phyloP scores from a whole-genome alignment of 1,140 invertebrate genomes.

The Hycleus phaleratus region DNA sequence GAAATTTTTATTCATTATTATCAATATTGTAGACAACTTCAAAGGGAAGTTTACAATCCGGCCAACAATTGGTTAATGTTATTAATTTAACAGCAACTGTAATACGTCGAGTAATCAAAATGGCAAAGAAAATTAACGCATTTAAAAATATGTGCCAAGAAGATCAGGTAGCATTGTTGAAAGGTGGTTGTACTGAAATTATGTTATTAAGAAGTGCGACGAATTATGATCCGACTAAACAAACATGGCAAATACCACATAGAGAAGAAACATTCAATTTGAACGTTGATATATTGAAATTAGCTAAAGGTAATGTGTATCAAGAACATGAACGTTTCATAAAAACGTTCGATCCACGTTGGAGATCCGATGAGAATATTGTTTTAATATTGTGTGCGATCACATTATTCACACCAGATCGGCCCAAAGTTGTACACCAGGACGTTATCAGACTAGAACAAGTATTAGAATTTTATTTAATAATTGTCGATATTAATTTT shows the following conservation, averaged over 20 bases:
- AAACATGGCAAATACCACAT: slow-evolving; percentile 79
- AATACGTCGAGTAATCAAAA: slow-evolving; percentile 82
- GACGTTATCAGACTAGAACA: slow-evolving; percentile 84
- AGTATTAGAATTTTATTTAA: slow-evolving; percentile 41
- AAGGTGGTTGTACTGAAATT: slow-evolving; percentile 86
- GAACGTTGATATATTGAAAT: slow-evolving; percentile 77
- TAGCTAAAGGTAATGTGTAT: slow-evolving; percentile 79
- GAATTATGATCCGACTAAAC: slow-evolving; percentile 76
- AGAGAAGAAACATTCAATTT: slow-evolving; percentile 65
- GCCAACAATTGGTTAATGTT: slow-evolving; percentile 70
- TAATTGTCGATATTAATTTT: neutral
- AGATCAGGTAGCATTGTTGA: slow-evolving; percentile 82
- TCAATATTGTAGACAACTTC: neutral
- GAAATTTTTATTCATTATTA: too few species aligned
- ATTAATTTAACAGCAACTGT: slow-evolving; percentile 87
- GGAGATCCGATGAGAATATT: slow-evolving; percentile 77
- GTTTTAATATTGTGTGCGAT: slow-evolving; percentile 87
- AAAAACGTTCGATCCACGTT: slow-evolving; percentile 68
- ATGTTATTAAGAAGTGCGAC: slow-evolving; percentile 84
- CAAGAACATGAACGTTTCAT: slow-evolving; percentile 76
- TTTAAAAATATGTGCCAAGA: slow-evolving; percentile 88
- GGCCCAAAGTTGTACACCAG: slow-evolving; percentile 70
- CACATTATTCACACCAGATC: slow-evolving; percentile 75
- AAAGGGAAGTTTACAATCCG: slow-evolving; percentile 33
- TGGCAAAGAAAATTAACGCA: slow-evolving; percentile 81